phyloP scores from a whole-genome alignment of 2,113 vertebrate genomes.

The Galemys pyrenaicus region DNA sequence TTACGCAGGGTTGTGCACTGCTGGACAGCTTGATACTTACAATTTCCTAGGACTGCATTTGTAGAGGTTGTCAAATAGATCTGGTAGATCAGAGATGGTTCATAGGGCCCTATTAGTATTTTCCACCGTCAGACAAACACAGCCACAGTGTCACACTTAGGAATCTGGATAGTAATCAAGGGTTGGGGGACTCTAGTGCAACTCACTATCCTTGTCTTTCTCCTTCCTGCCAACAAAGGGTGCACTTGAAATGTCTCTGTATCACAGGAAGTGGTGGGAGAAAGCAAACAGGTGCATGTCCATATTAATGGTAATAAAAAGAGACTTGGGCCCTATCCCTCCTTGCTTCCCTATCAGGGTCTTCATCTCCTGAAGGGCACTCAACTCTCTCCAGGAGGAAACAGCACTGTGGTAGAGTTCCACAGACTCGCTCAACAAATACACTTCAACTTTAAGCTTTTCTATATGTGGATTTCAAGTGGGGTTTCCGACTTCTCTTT shows the following conservation, averaged over 20 bases:
- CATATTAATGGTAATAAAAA: background rate
- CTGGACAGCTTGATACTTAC: slow-evolving; percentile 71
- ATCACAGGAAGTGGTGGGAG: background rate
- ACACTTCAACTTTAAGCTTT: background rate
- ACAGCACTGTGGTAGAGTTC: background rate
- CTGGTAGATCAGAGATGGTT: too few species aligned
- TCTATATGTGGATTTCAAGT: background rate
- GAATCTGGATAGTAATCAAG: background rate
- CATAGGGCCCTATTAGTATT: background rate
- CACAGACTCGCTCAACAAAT: background rate
- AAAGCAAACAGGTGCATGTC: background rate
- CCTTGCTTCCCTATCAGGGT: background rate
- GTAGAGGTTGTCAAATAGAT: background rate
- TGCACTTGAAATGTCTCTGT: background rate
- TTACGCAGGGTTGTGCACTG: background rate
- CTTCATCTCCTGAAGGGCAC: slow-evolving; percentile 9
- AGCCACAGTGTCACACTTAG: background rate
- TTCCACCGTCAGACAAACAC: background rate
- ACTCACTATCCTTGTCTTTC: background rate
- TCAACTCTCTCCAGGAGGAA: slow-evolving; percentile 9
- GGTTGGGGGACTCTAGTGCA: background rate
- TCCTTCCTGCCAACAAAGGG: background rate
- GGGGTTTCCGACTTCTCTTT: background rate
- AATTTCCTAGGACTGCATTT: slow-evolving; percentile 71
- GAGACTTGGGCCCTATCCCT: background rate